Evolutionary conservation across 2,888 invertebrate species (phyloP).

Genomic region (Erebia aethiops): DNA sequence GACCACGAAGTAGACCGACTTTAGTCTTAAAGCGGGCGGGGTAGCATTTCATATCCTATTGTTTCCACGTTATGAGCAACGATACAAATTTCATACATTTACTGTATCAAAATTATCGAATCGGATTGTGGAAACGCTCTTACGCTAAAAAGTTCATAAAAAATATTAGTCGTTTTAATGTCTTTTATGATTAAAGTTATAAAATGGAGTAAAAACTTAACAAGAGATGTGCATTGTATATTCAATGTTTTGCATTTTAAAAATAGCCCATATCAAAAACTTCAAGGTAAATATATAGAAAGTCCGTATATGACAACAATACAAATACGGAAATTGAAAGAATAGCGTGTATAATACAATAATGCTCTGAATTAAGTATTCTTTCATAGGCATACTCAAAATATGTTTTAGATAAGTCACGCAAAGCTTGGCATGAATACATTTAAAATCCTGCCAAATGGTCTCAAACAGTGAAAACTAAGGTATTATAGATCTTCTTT

Average conservation of each 20-base stretch:
- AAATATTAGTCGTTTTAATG: conserved; percentile 22
- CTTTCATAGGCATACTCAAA: neutral
- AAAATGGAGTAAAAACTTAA: conserved; percentile 21
- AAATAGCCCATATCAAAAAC: conserved; percentile 17
- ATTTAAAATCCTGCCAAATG: neutral
- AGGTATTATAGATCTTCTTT: neutral
- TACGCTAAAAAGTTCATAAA: conserved; percentile 18
- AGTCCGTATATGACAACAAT: neutral
- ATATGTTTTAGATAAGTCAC: neutral
- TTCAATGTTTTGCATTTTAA: neutral
- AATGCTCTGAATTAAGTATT: neutral
- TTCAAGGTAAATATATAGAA: neutral
- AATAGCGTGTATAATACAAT: neutral
- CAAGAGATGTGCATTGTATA: conserved; percentile 8
- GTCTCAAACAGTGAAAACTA: neutral
- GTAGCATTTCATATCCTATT: neutral
- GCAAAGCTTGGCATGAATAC: neutral
- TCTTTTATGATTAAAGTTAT: conserved; percentile 24
- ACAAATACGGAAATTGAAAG: neutral
- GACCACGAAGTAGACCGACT: conserved; percentile 18
- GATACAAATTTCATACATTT: neutral
- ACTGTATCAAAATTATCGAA: neutral
- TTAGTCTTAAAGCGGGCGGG: conserved; percentile 1
- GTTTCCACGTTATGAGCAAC: conserved; percentile 5
- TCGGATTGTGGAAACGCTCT: conserved; percentile 7